These are phyloP conservation scores for Osmoderma eremita DNA, from an alignment of 2,888 invertebrate species.

Conservation along the genomic window DNA sequence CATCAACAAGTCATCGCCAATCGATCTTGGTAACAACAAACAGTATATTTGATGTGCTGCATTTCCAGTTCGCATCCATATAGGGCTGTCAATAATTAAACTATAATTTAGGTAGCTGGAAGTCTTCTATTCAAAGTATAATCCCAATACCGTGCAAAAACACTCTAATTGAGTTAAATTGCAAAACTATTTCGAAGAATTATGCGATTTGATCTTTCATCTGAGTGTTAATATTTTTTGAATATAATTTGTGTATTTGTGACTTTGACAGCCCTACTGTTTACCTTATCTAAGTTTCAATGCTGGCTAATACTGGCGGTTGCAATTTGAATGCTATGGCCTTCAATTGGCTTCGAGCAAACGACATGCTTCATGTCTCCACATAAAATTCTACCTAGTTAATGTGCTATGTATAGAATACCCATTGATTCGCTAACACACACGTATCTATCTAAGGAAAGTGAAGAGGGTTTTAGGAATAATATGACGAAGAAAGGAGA, in stretches of 20 bases:
- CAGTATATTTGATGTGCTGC: no score
- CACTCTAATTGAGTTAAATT: no score
- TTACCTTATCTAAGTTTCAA: conserved; percentile 6
- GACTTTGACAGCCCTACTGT: conserved; percentile 26
- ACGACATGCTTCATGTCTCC: conserved; percentile 21
- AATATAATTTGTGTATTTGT: no score
- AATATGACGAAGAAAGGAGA: no score
- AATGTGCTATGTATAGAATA: conserved; percentile 7
- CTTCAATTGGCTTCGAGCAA: conserved; percentile 9
- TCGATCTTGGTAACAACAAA: neutral
- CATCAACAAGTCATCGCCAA: conserved; percentile 30
- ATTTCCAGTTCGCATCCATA: conserved; percentile 3
- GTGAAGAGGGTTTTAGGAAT: no score
- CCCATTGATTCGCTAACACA: neutral
- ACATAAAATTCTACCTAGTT: conserved; percentile 5
- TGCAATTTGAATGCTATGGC: neutral
- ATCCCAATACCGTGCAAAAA: no score
- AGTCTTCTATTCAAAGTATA: no score
- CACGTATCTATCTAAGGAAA: no score
- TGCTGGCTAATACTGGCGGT: neutral
- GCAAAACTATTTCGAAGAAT: no score
- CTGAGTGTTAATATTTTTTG: no score
- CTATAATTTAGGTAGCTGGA: no score
- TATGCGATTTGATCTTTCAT: no score
- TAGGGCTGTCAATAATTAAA: conserved; percentile 16